Evolutionary conservation across 2,888 invertebrate genomes (phyloP), one percentile per base, ranked within the genome.

Genomic region (Eupithecia vulgata): DNA sequence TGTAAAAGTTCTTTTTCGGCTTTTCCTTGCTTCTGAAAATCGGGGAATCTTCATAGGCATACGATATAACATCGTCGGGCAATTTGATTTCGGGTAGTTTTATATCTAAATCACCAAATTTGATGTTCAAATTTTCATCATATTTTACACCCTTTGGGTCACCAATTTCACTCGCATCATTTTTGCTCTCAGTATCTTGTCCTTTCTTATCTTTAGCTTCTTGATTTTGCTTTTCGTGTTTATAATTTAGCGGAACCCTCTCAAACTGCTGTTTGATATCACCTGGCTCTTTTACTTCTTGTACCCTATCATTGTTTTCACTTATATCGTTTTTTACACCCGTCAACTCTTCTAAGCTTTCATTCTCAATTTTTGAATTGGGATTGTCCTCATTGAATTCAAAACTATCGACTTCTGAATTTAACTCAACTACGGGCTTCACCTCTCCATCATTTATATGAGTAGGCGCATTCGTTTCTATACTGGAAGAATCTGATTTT

Each of bases 11-110:
- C 12, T 81, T 76, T 71, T 84, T 80, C 42, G 35, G 10, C 13
- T 81, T 64, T 74, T 84, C 82, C 52, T 84, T 82, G 37, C 83
- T 80, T 74, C 81, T 79, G 73, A 85, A 85, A 6, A 61, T 57
- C 0, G 82, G 78, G 15, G 87, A 84, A 69, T 83, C 82, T 73
- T 89, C 86, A 79, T 87, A 85, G 2, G 88, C 80, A 75, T 89
- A 92, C 59, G 87, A 81, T 82, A 95, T 87, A 80, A 94, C 87
- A 75, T 92, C 91, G n/a, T 94, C 90, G 1, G 94, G 94, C 74
- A 95, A 81, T 81, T 91, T 91, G 75, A 94, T 94, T 83, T 94
- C 94, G 6, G 94, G 94, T 76, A 95, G 82, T 80, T 90, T 90
- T 72, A 95, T 88, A n/a, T 85, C 78, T 35, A 92, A 80, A 74